Evolutionary conservation across 2,888 invertebrate genomes (phyloP), one percentile per base, ranked within the genome.

Genomic region (Ellobium chinense): DNA sequence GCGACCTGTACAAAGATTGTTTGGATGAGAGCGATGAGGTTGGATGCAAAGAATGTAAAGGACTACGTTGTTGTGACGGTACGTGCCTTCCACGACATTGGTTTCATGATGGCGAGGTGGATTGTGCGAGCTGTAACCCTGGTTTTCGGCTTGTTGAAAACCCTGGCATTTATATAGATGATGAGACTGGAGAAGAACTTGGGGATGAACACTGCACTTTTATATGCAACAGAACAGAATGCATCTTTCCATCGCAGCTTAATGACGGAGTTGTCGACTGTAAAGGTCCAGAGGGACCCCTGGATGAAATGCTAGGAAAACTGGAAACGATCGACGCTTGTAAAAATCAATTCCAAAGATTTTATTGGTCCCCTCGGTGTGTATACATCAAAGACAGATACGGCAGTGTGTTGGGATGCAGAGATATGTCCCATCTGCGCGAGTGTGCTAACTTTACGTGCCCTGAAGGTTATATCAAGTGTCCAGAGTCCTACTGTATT

Each of bases 401-500:
- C 37, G 72, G 72, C 1, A 34, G 14, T 36, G 24, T 60, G 3
- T 2, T 72, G 1, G 60, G 58, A 0, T 72, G 72, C 36, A 58
- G 36, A 60, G 72, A 72, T 14, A 27, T 72, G 36, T 72, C 72
- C 4, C 72, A 72, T 58, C 58, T 72, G 18, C 12, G 27, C 12
- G 36, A 60, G 27, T 29, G 77, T 62, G 3, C 24, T 24, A 34
- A 77, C 54, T 54, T 27, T 34, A 4, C 37, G 58, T 27, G 77
- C 46, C 14, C 54, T 36, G 24, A 68, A 27, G 18, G 79, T n/a
- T 60, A 72, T 12, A 21, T n/a, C 18, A 72, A 69, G 24, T 75
- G 75, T 54, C 63, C 63, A 7, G 5, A 7, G 21, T 65, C 75
- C 5, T 75, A 75, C 54, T 75, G 75, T 24, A 65, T 75, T 4